These are phyloP conservation scores for Sanderia malayensis DNA, from an alignment of 30 jellyfish, hydroid and myxozoan genomes.

Conservation along the genomic window DNA sequence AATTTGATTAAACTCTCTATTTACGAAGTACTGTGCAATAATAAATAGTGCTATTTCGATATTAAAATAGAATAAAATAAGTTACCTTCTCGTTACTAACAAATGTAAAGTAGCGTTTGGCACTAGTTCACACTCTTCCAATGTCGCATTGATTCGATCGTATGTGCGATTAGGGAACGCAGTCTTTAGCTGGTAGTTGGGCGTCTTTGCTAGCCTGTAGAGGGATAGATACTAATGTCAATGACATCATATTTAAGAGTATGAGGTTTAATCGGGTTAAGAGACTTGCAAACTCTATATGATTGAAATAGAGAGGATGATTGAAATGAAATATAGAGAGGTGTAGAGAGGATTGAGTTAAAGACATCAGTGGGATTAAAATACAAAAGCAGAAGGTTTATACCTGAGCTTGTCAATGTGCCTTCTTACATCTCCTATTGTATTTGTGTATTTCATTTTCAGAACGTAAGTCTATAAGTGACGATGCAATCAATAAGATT, in stretches of 20 bases:
- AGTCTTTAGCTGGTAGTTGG: constrained; percentile 64
- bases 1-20: too few species aligned
- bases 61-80: background rate
- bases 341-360: too few species aligned
- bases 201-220: constrained; percentile 31
- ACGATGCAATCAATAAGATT: too few species aligned
- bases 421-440: constrained; percentile 72
- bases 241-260: too few species aligned
- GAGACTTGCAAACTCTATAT: too few species aligned
- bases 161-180: constrained; percentile 75
- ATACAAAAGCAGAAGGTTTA: too few species aligned
- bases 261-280: too few species aligned
- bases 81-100: constrained; percentile 18
- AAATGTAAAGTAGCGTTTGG: constrained; percentile 84
- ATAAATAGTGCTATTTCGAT: background rate
- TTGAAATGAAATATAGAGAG: too few species aligned
- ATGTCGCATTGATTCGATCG: constrained; percentile 38
- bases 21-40: background rate
- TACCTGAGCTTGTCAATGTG: constrained; percentile 65
- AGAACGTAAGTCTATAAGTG: constrained; percentile 67
- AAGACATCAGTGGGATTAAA: too few species aligned
- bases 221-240: background rate
- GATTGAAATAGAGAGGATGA: too few species aligned
- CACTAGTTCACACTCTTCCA: constrained; percentile 78
- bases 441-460: constrained; percentile 73